Conservation (phyloP, 1,140 invertebrate species). For the Lucilia sericata region DNA sequence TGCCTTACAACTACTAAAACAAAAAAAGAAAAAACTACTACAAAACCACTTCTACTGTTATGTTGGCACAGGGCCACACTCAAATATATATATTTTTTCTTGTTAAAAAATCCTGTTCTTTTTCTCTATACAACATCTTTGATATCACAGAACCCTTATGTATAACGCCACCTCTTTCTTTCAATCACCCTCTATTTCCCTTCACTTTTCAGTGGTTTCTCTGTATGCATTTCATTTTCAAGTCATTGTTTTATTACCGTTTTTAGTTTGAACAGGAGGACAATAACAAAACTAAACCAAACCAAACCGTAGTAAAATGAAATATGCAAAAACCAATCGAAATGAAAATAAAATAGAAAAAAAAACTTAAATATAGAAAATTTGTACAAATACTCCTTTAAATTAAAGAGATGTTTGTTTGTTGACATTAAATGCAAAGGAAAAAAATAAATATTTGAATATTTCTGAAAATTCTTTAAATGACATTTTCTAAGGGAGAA, state of each 20-base stretch:
- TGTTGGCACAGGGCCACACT: background rate
- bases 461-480: too few species aligned
- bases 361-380: too few species aligned
- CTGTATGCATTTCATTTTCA: slow-evolving; percentile 11
- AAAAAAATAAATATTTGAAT: too few species aligned
- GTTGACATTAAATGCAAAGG: too few species aligned
- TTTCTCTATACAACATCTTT: background rate
- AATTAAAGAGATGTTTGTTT: too few species aligned
- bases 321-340: background rate
- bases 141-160: background rate
- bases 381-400: too few species aligned
- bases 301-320: background rate
- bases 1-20: background rate
- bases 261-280: slow-evolving; percentile 2
- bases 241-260: slow-evolving; percentile 26
- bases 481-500: too few species aligned
- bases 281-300: background rate
- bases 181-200: background rate
- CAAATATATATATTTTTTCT: background rate
- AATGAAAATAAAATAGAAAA: too few species aligned
- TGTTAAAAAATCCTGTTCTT: background rate
- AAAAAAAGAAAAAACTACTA: background rate
- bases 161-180: background rate
- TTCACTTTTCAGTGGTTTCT: background rate
- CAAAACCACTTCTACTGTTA: background rate